These are phyloP conservation scores for Puffinus mauretanicus DNA, from an alignment of 2,113 vertebrate genomes.

Conservation along the genomic window DNA sequence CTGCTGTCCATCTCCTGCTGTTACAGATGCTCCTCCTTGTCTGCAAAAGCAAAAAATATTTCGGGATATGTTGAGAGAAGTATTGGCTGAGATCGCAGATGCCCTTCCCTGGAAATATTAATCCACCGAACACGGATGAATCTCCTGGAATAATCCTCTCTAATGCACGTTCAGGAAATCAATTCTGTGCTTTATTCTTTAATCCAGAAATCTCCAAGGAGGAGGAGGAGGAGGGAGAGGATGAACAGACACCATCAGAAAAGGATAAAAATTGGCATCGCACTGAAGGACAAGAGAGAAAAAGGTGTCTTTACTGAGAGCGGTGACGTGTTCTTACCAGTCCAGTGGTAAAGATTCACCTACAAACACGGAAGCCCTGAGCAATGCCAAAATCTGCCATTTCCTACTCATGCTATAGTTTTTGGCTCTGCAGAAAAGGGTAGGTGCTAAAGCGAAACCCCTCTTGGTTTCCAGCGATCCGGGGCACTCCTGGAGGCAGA, in stretches of 20 bases:
- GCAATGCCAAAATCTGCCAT: background rate
- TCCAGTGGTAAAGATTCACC: background rate
- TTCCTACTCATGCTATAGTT: background rate
- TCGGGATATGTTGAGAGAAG: background rate
- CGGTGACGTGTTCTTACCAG: background rate
- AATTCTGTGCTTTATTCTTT: constrained; percentile 59
- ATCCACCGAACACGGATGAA: constrained; percentile 18
- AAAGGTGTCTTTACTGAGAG: background rate
- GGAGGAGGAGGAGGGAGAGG: constrained; percentile 11
- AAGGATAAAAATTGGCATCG: background rate
- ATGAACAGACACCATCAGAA: background rate
- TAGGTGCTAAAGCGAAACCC: background rate
- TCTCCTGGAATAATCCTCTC: constrained; percentile 59
- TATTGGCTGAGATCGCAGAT: background rate
- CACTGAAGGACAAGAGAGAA: background rate
- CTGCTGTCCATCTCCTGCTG: background rate
- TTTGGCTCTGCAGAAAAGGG: background rate
- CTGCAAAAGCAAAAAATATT: background rate
- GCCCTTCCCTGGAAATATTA: constrained; percentile 42
- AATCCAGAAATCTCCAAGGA: constrained; percentile 66
- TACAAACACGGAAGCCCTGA: background rate
- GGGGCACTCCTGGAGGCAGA: background rate
- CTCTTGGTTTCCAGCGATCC: background rate
- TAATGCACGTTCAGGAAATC: constrained; percentile 57
- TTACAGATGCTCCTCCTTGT: background rate